Conservation (phyloP, 2,113 vertebrate genomes). For the Alces alces region DNA sequence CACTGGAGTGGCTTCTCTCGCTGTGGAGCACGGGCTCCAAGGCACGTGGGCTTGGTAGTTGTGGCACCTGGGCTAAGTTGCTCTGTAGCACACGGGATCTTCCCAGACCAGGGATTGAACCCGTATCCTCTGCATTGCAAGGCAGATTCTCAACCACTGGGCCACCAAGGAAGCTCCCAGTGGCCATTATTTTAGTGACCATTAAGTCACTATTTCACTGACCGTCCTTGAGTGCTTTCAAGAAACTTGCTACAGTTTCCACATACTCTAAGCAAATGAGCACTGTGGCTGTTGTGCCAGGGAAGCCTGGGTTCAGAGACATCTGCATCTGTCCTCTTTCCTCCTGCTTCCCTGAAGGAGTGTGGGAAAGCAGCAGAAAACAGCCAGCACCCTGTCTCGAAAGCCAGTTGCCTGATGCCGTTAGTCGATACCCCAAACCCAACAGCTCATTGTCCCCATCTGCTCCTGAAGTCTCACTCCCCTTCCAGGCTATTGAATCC, state of each 20-base stretch:
- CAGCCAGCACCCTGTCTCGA: background rate
- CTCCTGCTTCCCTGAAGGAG: background rate
- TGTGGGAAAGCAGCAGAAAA: background rate
- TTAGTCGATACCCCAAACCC: background rate
- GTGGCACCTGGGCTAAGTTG: background rate
- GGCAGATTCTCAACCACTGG: background rate
- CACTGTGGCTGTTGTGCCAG: background rate
- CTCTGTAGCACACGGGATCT: background rate
- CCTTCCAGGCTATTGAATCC: background rate
- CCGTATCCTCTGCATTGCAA: background rate
- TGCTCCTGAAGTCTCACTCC: background rate
- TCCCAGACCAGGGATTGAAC: background rate
- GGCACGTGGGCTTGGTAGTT: background rate
- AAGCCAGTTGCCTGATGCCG: background rate
- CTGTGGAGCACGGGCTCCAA: background rate
- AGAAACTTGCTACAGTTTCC: background rate
- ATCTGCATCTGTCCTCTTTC: background rate
- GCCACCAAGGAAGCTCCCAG: background rate
- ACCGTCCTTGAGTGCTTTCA: background rate
- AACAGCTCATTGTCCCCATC: background rate
- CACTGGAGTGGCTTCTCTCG: background rate
- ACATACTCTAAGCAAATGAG: background rate
- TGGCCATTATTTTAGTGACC: background rate
- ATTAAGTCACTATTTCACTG: background rate
- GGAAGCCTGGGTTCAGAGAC: background rate